A percentile compares a stretch with the other conserved stretches of the same genome.
Conservation (phyloP, 2,888 invertebrate genomes). For the Sympetrum striolatum region DNA sequence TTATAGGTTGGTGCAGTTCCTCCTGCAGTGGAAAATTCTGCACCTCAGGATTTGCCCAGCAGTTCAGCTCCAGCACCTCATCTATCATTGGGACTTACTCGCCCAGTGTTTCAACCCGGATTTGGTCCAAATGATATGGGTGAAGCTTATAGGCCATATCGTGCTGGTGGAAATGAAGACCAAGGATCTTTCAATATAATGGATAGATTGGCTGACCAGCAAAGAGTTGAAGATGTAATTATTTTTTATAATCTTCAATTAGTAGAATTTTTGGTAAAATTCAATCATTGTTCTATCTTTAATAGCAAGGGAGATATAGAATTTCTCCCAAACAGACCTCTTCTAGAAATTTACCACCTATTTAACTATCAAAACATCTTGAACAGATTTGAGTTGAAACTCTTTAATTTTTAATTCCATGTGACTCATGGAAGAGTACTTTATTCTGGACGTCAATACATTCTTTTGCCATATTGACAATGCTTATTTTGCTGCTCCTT, state of each 20-base stretch:
- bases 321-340: no score
- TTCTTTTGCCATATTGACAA: neutral
- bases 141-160: slow-evolving; percentile 77
- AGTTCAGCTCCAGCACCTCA: slow-evolving; percentile 16
- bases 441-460: neutral
- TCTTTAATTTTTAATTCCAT: no score
- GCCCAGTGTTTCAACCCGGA: slow-evolving; percentile 67
- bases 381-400: no score
- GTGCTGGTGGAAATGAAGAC: slow-evolving; percentile 61
- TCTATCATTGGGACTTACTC: slow-evolving; percentile 49
- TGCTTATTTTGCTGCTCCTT: no score
- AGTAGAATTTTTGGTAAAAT: neutral
- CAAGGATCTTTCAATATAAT: slow-evolving; percentile 68
- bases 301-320: no score
- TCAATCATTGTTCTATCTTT: no score
- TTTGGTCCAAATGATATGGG: slow-evolving; percentile 81
- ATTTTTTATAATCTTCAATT: neutral
- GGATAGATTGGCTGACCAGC: slow-evolving; percentile 79
- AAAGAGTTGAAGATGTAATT: slow-evolving; percentile 73
- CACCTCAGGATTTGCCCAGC: slow-evolving; percentile 14
- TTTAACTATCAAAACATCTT: no score
- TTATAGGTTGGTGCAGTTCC: neutral
- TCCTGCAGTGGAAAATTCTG: slow-evolving; percentile 8
- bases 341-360: no score
- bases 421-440: neutral